phyloP scores from a whole-genome alignment of 2,888 invertebrate genomes.

The Zhengitettix transpicula region DNA sequence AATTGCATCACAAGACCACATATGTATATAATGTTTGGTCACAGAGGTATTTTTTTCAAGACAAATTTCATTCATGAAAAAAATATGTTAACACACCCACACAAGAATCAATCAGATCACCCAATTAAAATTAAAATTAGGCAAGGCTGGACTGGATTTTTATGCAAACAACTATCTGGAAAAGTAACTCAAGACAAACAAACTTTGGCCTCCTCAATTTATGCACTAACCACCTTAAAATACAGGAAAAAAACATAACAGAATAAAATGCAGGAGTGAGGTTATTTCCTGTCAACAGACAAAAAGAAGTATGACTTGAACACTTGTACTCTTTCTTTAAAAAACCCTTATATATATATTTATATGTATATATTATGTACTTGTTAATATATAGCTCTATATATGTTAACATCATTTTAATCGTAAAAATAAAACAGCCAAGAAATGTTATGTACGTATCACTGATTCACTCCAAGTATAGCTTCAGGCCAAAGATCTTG shows the following conservation, averaged over 20 bases:
- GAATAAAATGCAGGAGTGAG: slow-evolving; percentile 6
- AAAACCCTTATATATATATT: slow-evolving; percentile 5
- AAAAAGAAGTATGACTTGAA: slow-evolving; percentile 12
- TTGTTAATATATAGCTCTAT: slow-evolving; percentile 15
- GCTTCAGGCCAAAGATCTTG: slow-evolving; percentile 1
- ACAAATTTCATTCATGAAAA: slow-evolving; percentile 2
- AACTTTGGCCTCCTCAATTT: no score
- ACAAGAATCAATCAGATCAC: neutral
- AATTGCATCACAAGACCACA: slow-evolving; percentile 13
- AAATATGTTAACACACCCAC: slow-evolving; percentile 1
- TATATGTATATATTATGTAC: slow-evolving; percentile 3
- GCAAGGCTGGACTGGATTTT: slow-evolving; percentile 17
- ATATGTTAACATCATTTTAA: slow-evolving; percentile 13
- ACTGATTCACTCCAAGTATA: slow-evolving; percentile 9
- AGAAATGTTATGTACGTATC: slow-evolving; percentile 13
- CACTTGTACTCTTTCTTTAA: slow-evolving; percentile 13
- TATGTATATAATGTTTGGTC: slow-evolving; percentile 8
- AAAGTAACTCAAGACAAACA: neutral
- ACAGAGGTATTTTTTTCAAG: slow-evolving; percentile 11
- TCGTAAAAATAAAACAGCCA: slow-evolving; percentile 11
- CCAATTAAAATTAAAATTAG: slow-evolving; percentile 13
- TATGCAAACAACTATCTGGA: slow-evolving; percentile 1
- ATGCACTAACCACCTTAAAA: no score
- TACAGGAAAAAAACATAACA: no score
- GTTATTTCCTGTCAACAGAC: slow-evolving; percentile 7